Percentiles rank a stretch among this genome's conserved stretches.
phyloP scores from a whole-genome alignment of 2,888 invertebrate species.

The Lordiphosa andalusiaca region DNA sequence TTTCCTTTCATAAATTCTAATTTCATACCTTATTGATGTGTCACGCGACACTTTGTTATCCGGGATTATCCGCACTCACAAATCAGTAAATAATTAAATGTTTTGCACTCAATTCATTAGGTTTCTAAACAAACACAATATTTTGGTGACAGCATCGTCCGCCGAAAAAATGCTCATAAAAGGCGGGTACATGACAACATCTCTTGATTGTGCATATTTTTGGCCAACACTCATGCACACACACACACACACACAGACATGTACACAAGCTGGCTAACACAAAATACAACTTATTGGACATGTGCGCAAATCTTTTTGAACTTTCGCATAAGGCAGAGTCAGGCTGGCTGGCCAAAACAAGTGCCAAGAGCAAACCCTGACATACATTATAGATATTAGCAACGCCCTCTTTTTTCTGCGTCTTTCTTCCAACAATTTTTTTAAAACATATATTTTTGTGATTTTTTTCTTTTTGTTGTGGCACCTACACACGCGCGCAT shows the following conservation, averaged over 20 bases:
- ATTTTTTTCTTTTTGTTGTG: slow-evolving; percentile 25
- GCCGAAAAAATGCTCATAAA: slow-evolving; percentile 59
- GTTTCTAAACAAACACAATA: slow-evolving; percentile 41
- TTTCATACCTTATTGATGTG: slow-evolving; percentile 1
- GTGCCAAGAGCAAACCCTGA: slow-evolving; percentile 72
- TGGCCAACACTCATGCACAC: slow-evolving; percentile 35
- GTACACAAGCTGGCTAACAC: slow-evolving; percentile 8
- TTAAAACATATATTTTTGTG: slow-evolving; percentile 9
- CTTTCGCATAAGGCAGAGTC: slow-evolving; percentile 49
- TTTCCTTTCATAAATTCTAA: neutral
- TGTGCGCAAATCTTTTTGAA: slow-evolving; percentile 63
- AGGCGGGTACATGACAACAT: slow-evolving; percentile 65
- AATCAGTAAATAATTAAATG: slow-evolving; percentile 28
- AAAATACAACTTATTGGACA: slow-evolving; percentile 32
- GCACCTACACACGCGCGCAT: slow-evolving; percentile 67
- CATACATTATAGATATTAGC: slow-evolving; percentile 62
- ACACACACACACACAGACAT: neutral
- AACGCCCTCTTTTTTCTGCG: slow-evolving; percentile 57
- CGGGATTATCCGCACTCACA: slow-evolving; percentile 32
- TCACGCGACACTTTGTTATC: slow-evolving; percentile 31
- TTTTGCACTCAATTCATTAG: slow-evolving; percentile 32
- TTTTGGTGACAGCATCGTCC: slow-evolving; percentile 57
- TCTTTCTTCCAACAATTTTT: slow-evolving; percentile 24
- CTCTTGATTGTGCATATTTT: slow-evolving; percentile 41
- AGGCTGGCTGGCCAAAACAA: slow-evolving; percentile 43